Base-by-base conservation (phyloP, 1,140 invertebrate genomes). In the Trichonephila inaurata region DNA sequence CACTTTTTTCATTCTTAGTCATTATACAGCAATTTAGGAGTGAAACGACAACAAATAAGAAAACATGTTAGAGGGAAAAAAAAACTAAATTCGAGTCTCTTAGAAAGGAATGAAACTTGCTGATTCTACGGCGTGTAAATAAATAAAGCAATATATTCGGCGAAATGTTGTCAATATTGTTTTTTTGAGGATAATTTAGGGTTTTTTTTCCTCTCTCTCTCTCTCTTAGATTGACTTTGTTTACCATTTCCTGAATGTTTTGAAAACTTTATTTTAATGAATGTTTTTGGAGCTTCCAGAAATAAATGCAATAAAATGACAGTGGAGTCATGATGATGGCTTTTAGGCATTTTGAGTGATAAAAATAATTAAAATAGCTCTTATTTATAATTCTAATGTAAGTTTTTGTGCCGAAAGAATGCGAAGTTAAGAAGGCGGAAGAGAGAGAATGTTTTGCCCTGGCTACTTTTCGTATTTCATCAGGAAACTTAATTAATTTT, bases 291-390 rank as follows among this genome's bases (percentile, higher is more conserved):
- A 69, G 24, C 66, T 87, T 51, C 19, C 16, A 64, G 28, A 64
- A 88, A 64, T 18, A 5, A 18, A 77, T 1, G 18, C 24, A 77
- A 77, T 40, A 24, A 69, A 69, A 69, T 69, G 12, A 61, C 28
- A 40, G 58, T 60, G 61, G 21, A 7, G 28, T 61, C 4, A 87
- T 62, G 8, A 28, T 16, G 28, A 40, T 40, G 40, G 28, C 14
- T 64, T 88, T 62, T 33, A 88, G n/a, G 86, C 86, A 44, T 88
- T 88, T 62, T 58, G 58, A 62, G 61, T 86, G 83, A 24, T 86
- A 87, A 40, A 64, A 88, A 62, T 88, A 88, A 66, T 88, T 87
- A 87, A 87, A 62, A 87, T 87, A 12, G 24, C 61, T 87, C 3
- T 12, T 21, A 1, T 88, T 60, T 64, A 2, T 66, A 66, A 88